These are phyloP conservation scores for Zosterops japonicus DNA, from an alignment of 2,113 vertebrate genomes.

Conservation along the genomic window DNA sequence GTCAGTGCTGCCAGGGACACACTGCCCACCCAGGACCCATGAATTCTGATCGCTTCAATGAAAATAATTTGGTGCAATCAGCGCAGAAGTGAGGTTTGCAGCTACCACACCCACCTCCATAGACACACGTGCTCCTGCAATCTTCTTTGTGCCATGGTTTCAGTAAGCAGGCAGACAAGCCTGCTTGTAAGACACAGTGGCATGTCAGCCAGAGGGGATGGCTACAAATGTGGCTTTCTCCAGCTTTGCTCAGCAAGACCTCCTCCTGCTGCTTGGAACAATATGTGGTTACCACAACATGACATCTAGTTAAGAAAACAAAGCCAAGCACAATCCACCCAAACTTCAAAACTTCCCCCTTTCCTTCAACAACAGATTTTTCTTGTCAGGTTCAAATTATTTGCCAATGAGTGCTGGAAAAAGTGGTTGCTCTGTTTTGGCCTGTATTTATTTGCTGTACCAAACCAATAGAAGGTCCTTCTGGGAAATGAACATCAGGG, in stretches of 20 bases:
- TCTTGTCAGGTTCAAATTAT: constrained; percentile 31
- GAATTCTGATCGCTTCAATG: background rate
- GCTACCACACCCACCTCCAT: background rate
- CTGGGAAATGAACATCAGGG: background rate
- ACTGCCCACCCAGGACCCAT: background rate
- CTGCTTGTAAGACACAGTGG: background rate
- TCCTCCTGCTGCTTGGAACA: constrained; percentile 50
- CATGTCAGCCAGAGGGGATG: background rate
- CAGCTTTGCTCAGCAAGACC: background rate
- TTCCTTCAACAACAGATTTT: constrained; percentile 41
- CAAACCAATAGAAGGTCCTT: constrained; percentile 18
- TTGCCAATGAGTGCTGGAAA: constrained; percentile 10
- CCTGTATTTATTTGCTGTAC: background rate
- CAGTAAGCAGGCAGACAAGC: background rate
- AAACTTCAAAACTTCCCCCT: constrained; percentile 29
- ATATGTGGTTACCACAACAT: constrained; percentile 40
- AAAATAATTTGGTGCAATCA: background rate
- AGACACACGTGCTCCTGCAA: background rate
- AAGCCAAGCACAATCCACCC: constrained; percentile 17
- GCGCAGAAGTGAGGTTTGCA: background rate
- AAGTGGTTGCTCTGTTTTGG: background rate
- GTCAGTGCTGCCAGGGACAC: background rate
- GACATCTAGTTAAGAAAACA: constrained; percentile 32
- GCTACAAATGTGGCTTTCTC: constrained; percentile 41
- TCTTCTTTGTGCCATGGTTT: background rate